These are phyloP conservation scores for Anser brachyrhynchus DNA, from an alignment of 2,113 vertebrate species.

Conservation along the genomic window DNA sequence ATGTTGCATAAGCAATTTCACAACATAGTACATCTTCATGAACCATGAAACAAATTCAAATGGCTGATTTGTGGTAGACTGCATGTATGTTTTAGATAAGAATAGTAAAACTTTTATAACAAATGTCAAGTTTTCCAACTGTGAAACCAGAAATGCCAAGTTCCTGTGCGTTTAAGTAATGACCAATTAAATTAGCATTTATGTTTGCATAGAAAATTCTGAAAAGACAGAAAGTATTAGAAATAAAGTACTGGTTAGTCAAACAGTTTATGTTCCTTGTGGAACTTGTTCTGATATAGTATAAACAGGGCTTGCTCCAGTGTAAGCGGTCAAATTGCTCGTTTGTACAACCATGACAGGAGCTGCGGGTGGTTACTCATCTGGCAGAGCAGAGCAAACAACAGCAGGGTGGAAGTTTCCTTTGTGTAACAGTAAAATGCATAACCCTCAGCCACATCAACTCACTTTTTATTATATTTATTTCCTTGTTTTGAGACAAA, in stretches of 20 bases:
- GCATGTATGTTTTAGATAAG: background rate
- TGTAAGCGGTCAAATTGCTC: background rate
- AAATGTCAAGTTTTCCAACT: background rate
- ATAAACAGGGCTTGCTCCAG: slow-evolving; percentile 24
- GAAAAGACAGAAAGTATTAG: slow-evolving; percentile 20
- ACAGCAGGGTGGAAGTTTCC: background rate
- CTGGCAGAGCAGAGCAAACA: background rate
- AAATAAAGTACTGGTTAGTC: slow-evolving; percentile 23
- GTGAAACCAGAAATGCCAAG: background rate
- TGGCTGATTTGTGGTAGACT: background rate
- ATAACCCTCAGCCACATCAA: background rate
- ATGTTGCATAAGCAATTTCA: background rate
- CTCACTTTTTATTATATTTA: background rate
- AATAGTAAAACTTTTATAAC: background rate
- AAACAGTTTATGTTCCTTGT: slow-evolving; percentile 3
- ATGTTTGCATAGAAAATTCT: slow-evolving; percentile 50
- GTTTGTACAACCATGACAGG: background rate
- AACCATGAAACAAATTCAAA: background rate
- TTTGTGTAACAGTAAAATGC: background rate
- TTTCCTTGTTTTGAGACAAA: background rate
- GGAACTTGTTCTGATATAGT: background rate
- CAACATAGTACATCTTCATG: background rate
- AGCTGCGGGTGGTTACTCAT: background rate
- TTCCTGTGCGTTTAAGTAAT: background rate
- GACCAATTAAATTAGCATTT: background rate